A percentile compares a stretch with the other conserved stretches of the same genome.
Conservation (phyloP, 2,888 invertebrate genomes). For the Elmis aenea region DNA sequence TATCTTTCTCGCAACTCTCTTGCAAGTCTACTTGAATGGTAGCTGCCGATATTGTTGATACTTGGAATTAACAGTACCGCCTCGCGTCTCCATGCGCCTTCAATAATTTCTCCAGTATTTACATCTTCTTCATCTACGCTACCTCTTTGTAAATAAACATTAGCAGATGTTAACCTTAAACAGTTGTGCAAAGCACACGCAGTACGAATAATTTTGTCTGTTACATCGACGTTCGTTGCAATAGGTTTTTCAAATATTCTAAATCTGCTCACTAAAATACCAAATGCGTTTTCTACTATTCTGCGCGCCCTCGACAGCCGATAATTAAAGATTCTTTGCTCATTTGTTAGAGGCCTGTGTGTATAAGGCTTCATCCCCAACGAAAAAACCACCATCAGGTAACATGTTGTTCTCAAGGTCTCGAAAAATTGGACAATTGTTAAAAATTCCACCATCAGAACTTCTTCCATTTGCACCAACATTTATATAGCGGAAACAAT, state of each 20-base stretch:
- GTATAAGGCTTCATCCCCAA: neutral
- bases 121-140: slow-evolving; percentile 6
- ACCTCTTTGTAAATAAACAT: slow-evolving; percentile 1
- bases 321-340: slow-evolving; percentile 1
- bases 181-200: slow-evolving; percentile 6
- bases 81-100: slow-evolving; percentile 1
- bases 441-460: slow-evolving; percentile 22
- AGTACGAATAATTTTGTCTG: slow-evolving; percentile 7
- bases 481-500: slow-evolving; percentile 22
- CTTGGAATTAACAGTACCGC: neutral
- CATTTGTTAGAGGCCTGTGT: neutral
- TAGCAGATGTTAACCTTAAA: slow-evolving; percentile 1
- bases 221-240: neutral
- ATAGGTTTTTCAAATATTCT: slow-evolving; percentile 5
- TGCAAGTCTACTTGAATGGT: slow-evolving; percentile 1
- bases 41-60: slow-evolving; percentile 1
- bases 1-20: slow-evolving; percentile 3
- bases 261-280: slow-evolving; percentile 4
- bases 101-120: slow-evolving; percentile 6
- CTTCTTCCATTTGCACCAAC: slow-evolving; percentile 21
- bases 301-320: slow-evolving; percentile 1
- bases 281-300: slow-evolving; percentile 3
- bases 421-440: slow-evolving; percentile 13
- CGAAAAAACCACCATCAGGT: neutral
- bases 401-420: no score